Evolutionary conservation across 2,797 vertebrate species (phyloP).

Genomic region (Neoniphon sammara): DNA sequence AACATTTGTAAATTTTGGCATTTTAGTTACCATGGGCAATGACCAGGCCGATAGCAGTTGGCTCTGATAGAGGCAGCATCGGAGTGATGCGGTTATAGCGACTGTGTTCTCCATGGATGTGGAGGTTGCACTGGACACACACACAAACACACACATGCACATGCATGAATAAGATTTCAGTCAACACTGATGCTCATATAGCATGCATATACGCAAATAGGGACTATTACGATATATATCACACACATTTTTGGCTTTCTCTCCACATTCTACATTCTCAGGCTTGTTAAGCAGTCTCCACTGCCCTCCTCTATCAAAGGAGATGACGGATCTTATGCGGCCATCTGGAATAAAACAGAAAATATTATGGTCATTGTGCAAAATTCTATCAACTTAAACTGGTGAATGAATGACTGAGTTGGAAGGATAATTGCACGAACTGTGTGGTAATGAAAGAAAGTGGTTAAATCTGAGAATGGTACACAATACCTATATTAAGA

Average conservation of each 20-base stretch:
- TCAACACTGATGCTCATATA: not conserved
- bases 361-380: not conserved
- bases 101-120: slow-evolving; percentile 86
- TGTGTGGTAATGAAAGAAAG: too few relatives aligned
- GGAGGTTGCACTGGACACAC: slow-evolving; percentile 82
- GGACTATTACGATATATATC: too few relatives aligned
- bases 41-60: slow-evolving; percentile 81
- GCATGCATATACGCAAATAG: too few relatives aligned
- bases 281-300: slow-evolving; percentile 83
- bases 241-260: slow-evolving; percentile 67
- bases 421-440: not conserved
- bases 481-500: too few relatives aligned
- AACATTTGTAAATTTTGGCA: not conserved
- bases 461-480: too few relatives aligned
- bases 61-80: slow-evolving; percentile 82
- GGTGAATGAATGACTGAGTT: not conserved
- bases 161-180: slow-evolving; percentile 3
- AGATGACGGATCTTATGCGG: slow-evolving; percentile 83
- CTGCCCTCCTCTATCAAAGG: slow-evolving; percentile 82
- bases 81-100: slow-evolving; percentile 79
- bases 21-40: slow-evolving; percentile 82
- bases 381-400: not conserved
- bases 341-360: slow-evolving; percentile 75
- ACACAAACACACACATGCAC: slow-evolving; percentile 13
- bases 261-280: slow-evolving; percentile 80